Evolutionary conservation across 2,113 vertebrate species (phyloP).

Genomic region (Lates calcarifer): DNA sequence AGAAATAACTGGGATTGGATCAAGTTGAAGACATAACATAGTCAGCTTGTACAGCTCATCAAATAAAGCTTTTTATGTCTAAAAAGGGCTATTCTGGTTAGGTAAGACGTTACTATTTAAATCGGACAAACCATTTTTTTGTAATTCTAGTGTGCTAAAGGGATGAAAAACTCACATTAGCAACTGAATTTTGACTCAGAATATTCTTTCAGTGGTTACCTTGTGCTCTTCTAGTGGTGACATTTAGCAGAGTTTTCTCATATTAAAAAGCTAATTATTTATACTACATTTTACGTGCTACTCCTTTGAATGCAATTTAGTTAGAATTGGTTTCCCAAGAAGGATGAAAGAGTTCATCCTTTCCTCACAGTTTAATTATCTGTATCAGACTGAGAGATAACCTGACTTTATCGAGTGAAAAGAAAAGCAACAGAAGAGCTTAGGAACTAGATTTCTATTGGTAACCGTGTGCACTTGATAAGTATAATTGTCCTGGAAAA

Average conservation of each 20-base stretch:
- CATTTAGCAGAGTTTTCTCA: conserved; percentile 18
- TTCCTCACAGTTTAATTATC: conserved; percentile 10
- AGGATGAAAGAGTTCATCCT: background rate
- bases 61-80: conserved; percentile 56
- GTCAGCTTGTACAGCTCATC: conserved; percentile 51
- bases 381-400: conserved; percentile 25
- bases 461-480: conserved; percentile 12
- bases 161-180: conserved; percentile 1
- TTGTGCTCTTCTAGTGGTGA: conserved; percentile 1
- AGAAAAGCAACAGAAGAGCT: conserved; percentile 1
- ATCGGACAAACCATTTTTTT: conserved; percentile 34
- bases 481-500: background rate
- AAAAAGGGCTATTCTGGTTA: conserved; percentile 34
- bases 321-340: conserved; percentile 17
- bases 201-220: background rate
- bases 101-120: conserved; percentile 35
- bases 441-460: background rate
- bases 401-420: conserved; percentile 9
- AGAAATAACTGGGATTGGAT: conserved; percentile 75
- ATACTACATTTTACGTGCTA: background rate
- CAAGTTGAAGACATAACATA: conserved; percentile 73
- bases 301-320: conserved; percentile 4
- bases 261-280: conserved; percentile 14
- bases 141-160: background rate
- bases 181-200: background rate